Conservation (phyloP, 2,888 invertebrate species). For the Calephelis perditalis region DNA sequence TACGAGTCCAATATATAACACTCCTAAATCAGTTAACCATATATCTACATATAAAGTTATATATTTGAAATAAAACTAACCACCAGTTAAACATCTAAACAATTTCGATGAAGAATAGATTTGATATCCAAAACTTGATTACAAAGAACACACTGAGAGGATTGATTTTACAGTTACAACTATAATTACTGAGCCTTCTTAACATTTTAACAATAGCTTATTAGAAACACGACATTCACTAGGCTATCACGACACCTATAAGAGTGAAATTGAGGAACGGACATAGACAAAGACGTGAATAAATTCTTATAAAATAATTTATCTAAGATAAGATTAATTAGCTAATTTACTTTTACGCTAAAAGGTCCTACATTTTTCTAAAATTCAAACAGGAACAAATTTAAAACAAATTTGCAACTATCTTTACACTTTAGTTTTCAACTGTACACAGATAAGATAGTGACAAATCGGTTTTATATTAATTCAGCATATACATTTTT, state of each 20-base stretch:
- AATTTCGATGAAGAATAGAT: conserved; percentile 38
- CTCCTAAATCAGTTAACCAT: conserved; percentile 17
- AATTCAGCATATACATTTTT: not conserved
- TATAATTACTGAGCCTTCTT: conserved; percentile 67
- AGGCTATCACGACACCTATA: conserved; percentile 75
- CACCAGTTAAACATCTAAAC: conserved; percentile 17
- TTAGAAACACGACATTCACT: conserved; percentile 71
- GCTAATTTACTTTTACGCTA: conserved; percentile 42
- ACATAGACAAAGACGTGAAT: conserved; percentile 64
- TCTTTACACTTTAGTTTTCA: not conserved
- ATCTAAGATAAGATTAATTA: conserved; percentile 48
- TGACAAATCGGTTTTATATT: conserved; percentile 1
- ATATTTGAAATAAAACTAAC: conserved; percentile 31
- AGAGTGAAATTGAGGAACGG: conserved; percentile 76
- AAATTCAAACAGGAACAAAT: conserved; percentile 16
- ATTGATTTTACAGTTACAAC: conserved; percentile 38
- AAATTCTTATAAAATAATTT: conserved; percentile 52
- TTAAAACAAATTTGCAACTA: not conserved
- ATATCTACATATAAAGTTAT: conserved; percentile 16
- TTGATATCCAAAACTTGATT: conserved; percentile 41
- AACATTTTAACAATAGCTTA: conserved; percentile 42
- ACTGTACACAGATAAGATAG: conserved; percentile 1
- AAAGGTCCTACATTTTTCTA: conserved; percentile 28
- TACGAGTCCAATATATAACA: conserved; percentile 12
- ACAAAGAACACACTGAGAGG: conserved; percentile 52